phyloP scores from a whole-genome alignment of 2,797 vertebrate species.

The Anguilla obscura region DNA sequence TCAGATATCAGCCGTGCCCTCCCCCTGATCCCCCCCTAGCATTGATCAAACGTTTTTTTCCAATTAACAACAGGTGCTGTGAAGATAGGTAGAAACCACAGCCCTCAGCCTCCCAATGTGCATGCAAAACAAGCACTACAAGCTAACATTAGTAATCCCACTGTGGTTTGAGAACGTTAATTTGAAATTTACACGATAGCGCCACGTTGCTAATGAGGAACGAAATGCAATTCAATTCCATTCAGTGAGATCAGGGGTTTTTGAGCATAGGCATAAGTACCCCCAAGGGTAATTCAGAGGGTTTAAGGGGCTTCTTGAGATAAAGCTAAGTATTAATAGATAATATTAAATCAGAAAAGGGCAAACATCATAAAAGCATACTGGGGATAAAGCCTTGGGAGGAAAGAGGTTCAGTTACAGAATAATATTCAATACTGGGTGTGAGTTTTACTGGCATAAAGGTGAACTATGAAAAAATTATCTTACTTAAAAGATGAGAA shows the following conservation, averaged over 20 bases:
- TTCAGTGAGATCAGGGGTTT: not conserved
- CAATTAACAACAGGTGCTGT: not conserved
- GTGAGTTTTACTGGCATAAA: not conserved
- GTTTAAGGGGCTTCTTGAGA: not conserved
- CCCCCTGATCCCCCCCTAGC: not conserved
- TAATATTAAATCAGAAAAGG: not conserved
- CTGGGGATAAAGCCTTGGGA: not conserved
- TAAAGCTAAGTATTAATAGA: conserved; percentile 12
- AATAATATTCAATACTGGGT: not conserved
- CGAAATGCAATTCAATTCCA: not conserved
- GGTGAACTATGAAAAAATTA: not conserved
- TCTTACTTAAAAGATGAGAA: no score
- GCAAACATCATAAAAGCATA: not conserved
- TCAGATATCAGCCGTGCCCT: not conserved
- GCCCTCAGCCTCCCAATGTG: not conserved
- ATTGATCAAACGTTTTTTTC: not conserved
- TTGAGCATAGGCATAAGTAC: not conserved
- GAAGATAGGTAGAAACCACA: not conserved
- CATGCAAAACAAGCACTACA: not conserved
- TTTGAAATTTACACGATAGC: not conserved
- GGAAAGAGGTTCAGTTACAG: not conserved
- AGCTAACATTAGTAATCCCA: not conserved
- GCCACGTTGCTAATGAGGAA: not conserved
- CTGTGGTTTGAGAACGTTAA: not conserved
- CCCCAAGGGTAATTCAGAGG: not conserved